Percentiles rank a stretch among this genome's conserved stretches.
phyloP scores from a whole-genome alignment of 1,140 invertebrate species.

The Nasonia vitripennis region DNA sequence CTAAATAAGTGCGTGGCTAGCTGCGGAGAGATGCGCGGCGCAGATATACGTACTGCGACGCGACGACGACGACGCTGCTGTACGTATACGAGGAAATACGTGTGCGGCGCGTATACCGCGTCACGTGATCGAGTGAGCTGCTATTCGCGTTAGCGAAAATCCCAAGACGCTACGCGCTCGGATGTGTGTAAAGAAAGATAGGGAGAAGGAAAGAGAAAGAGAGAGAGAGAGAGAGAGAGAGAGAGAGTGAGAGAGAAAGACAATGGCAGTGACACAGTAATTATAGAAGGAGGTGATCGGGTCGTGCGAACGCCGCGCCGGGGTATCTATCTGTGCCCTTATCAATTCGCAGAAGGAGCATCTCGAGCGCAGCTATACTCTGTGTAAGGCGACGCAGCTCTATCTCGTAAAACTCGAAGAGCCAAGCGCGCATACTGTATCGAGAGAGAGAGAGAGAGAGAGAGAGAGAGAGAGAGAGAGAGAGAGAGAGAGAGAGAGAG shows the following conservation, averaged over 20 bases:
- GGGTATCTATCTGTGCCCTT: constrained; percentile 50
- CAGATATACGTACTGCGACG: neutral
- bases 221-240: neutral
- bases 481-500: too few relatives aligned
- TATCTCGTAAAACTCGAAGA: neutral
- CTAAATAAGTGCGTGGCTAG: neutral
- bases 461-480: too few relatives aligned
- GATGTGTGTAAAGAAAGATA: neutral
- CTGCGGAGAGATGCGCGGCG: neutral
- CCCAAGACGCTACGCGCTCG: neutral
- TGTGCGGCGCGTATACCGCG: too few relatives aligned
- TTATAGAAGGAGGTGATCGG: constrained; percentile 60
- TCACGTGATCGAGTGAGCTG: neutral
- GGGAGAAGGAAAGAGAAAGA: neutral
- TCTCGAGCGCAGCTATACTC: neutral
- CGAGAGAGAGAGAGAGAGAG: too few relatives aligned
- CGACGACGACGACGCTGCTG: too few relatives aligned
- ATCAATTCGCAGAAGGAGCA: constrained; percentile 53
- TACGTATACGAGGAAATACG: neutral
- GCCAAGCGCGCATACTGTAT: neutral
- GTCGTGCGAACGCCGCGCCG: constrained; percentile 51
- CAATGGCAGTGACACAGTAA: constrained; percentile 64
- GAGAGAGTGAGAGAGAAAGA: constrained; percentile 43
- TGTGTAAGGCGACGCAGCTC: neutral
- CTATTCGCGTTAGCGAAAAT: neutral